phyloP scores from a whole-genome alignment of 2,113 vertebrate species.

The Caranx ignobilis region DNA sequence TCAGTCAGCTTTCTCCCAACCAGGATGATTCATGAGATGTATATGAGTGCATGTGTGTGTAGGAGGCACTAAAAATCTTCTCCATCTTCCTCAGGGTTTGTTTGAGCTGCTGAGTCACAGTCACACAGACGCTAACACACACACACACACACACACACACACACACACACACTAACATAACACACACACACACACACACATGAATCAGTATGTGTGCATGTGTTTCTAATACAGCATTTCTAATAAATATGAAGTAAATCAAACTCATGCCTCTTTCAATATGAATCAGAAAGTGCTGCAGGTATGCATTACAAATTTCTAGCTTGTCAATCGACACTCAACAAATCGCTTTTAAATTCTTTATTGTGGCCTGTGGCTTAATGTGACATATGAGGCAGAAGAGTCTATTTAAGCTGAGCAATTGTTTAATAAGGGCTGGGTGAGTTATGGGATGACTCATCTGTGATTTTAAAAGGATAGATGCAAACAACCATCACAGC shows the following conservation, averaged over 20 bases:
- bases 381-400: slow-evolving; percentile 3
- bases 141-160: slow-evolving; percentile 22
- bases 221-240: slow-evolving; percentile 16
- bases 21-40: slow-evolving; percentile 71
- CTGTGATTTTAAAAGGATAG: neutral
- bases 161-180: slow-evolving; percentile 42
- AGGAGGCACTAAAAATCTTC: slow-evolving; percentile 71
- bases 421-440: neutral
- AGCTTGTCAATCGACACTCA: neutral
- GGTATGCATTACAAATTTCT: slow-evolving; percentile 8
- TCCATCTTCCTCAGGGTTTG: slow-evolving; percentile 54
- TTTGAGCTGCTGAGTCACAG: slow-evolving; percentile 74
- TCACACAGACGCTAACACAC: slow-evolving; percentile 43
- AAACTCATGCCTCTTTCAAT: slow-evolving; percentile 9
- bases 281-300: slow-evolving; percentile 19
- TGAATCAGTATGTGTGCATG: no score
- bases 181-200: slow-evolving; percentile 19
- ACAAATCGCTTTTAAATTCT: neutral
- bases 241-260: slow-evolving; percentile 27
- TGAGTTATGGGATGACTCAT: slow-evolving; percentile 1
- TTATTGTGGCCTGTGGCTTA: neutral
- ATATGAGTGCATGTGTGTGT: slow-evolving; percentile 61
- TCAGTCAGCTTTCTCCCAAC: slow-evolving; percentile 61
- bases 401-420: neutral
- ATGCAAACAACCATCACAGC: neutral